These are phyloP conservation scores for Mesorhabditis belari DNA, from an alignment of 2,888 invertebrate genomes.

Conservation along the genomic window DNA sequence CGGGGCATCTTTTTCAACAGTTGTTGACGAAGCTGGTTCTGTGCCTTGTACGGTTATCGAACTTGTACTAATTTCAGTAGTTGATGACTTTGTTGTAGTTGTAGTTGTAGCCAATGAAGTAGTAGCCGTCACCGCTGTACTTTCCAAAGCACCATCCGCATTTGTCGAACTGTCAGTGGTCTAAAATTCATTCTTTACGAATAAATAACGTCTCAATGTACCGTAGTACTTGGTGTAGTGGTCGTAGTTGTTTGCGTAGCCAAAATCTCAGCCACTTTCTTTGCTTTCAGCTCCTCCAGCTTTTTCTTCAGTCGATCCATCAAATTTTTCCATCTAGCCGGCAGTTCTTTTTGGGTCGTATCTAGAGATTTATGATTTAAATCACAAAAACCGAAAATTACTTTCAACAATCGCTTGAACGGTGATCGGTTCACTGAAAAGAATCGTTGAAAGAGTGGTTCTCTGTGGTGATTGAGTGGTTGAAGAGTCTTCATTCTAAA, in stretches of 20 bases:
- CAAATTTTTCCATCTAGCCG: conserved; percentile 17
- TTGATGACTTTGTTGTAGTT: background rate
- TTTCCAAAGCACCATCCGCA: background rate
- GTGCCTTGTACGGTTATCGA: too few relatives aligned
- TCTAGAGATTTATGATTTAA: too few relatives aligned
- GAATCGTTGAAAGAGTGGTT: too few relatives aligned
- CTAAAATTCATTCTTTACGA: background rate
- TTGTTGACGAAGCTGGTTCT: background rate
- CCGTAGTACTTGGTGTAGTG: background rate
- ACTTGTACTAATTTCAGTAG: background rate
- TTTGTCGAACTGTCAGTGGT: background rate
- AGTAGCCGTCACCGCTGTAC: background rate
- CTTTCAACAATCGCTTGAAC: too few relatives aligned
- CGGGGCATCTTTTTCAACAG: background rate
- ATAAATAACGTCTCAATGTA: background rate
- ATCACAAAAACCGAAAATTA: too few relatives aligned
- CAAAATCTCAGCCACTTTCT: conserved; percentile 6
- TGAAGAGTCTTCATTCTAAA: too few relatives aligned
- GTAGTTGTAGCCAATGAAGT: background rate
- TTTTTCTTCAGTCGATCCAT: conserved; percentile 22
- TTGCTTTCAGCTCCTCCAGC: conserved; percentile 20
- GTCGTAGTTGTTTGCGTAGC: background rate
- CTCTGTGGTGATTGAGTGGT: too few relatives aligned
- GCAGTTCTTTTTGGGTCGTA: background rate
- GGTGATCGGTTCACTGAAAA: too few relatives aligned